Evolutionary conservation across 2,113 vertebrate species (phyloP), one percentile per base, ranked within the genome.

Genomic region (Tichodroma muraria): DNA sequence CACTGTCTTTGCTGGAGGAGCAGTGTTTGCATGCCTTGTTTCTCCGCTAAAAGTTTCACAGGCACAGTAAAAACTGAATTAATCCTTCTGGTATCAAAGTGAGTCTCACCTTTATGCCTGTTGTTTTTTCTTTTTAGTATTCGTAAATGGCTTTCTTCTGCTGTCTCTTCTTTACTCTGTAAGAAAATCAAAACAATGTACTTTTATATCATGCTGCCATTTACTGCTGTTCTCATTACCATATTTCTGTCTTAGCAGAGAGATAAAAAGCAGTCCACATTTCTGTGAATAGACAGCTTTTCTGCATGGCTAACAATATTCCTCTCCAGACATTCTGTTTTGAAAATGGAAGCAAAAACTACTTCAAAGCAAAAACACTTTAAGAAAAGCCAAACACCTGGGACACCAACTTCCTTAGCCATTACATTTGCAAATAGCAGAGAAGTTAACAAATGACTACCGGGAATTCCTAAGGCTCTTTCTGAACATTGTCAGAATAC

Each of bases 41-140:
- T 31, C 35, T 59, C 71, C 5, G 7, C 52, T 19, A 7, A 6
- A 85, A 68, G 33, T 85, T 68, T 68, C 63, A 68, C 21, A 60
- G 63, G 63, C 45, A 60, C 37, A 52, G 9, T 60, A 59, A 68
- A 85, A 77, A 52, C 45, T 27, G 63, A 68, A 68, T 44, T 68
- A 59, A 59, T 37, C 11, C 16, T 77, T 37, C 33, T 52, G 45
- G 27, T 52, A 44, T 15, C 53, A 52, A 68, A 65, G 53, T 0
- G 9, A 78, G 30, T n/a, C 83, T 12, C 63, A 97, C 97, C 97
- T 97, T 97, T 97, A 66, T 95, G 94, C 47, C 79, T 91, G 54
- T 85, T 93, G 40, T 70, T 94, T 57, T 96, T 96, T 27, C 92
- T 93, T 77, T 81, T 94, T 11, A 90, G 31, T 59, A 89, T 81